Conservation (phyloP, 2,888 invertebrate species). For the Scaeva pyrastri region DNA sequence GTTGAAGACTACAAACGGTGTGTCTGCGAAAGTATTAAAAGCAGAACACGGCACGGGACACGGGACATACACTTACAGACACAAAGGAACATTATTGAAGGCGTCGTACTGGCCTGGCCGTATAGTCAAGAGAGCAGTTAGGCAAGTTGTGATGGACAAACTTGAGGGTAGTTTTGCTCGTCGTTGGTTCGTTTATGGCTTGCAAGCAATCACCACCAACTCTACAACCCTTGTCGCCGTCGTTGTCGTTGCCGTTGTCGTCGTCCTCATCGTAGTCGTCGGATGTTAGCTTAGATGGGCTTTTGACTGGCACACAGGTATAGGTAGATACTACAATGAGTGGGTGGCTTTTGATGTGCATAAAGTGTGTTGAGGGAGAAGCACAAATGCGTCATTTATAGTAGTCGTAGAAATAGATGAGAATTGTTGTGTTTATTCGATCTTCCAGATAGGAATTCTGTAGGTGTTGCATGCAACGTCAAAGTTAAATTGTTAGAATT, state of each 20-base stretch:
- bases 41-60: conserved; percentile 31
- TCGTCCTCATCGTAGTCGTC: conserved; percentile 8
- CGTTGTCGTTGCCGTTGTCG: background rate
- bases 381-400: conserved; percentile 53
- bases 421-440: conserved; percentile 62
- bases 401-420: conserved; percentile 39
- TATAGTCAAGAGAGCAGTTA: conserved; percentile 71
- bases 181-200: conserved; percentile 59
- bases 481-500: conserved; percentile 16
- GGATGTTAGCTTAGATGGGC: conserved; percentile 60
- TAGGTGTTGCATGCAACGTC: conserved; percentile 38
- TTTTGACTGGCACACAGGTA: conserved; percentile 41
- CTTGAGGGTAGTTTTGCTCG: conserved; percentile 67
- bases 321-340: conserved; percentile 18
- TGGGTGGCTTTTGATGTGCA: conserved; percentile 57
- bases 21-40: conserved; percentile 58
- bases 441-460: conserved; percentile 38
- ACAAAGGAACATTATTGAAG: conserved; percentile 54
- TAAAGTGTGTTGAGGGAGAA: conserved; percentile 43
- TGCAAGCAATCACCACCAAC: conserved; percentile 29
- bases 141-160: conserved; percentile 71
- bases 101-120: conserved; percentile 50
- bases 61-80: conserved; percentile 36
- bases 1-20: conserved; percentile 44
- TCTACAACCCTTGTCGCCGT: conserved; percentile 41